Base-by-base conservation (phyloP, 1,140 invertebrate genomes). In the Choristoneura fumiferana region DNA sequence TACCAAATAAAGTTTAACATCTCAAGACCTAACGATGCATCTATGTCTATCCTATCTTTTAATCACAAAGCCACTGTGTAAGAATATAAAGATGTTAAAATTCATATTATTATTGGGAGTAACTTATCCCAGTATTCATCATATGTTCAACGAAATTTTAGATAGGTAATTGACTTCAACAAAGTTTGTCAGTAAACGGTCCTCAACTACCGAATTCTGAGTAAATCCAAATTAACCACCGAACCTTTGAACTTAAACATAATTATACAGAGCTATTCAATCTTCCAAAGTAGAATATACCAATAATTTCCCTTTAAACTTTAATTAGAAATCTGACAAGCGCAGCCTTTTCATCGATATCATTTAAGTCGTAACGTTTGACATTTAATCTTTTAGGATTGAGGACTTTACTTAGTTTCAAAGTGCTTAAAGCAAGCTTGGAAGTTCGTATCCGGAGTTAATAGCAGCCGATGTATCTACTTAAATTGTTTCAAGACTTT, bases 181-280 rank as follows among this genome's bases (percentile, higher is more conserved):
- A 29, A 45, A 49, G 8, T 49, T 49, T n/a, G 43, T 49, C 22
- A 29, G 12, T 4, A 22, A 36, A 15, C 14, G 9, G n/a, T 22
- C 15, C 14, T 8, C 13, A 54, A 54, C 52, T 35, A 13, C 14
- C 10, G 13, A 37, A 38, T 22, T 17, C 17, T 38, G 5, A 8
- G 4, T 10, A 37, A 22, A 17, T 10, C 13, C 9, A 54, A 38
- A 37, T 54, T 34, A 37, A 37, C 36, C 14, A 5, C 36, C 34
- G 14, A 54, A 35, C 10, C 34, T 54, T 54, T 54, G 53, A 54
- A 54, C 36, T 18, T 13, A 38, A 37, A 54, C 52, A 35, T 54
- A 34, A 22, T 35, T 22, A n/a, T 35, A 12, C 8, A 37, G 36
- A 34, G 8, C 8, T 9, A 54, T 37, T 18, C 13, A 37, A 54